Evolutionary conservation across 2,113 vertebrate genomes (phyloP), one percentile per base, ranked within the genome.

Genomic region (Mesembrinibis cayennensis): DNA sequence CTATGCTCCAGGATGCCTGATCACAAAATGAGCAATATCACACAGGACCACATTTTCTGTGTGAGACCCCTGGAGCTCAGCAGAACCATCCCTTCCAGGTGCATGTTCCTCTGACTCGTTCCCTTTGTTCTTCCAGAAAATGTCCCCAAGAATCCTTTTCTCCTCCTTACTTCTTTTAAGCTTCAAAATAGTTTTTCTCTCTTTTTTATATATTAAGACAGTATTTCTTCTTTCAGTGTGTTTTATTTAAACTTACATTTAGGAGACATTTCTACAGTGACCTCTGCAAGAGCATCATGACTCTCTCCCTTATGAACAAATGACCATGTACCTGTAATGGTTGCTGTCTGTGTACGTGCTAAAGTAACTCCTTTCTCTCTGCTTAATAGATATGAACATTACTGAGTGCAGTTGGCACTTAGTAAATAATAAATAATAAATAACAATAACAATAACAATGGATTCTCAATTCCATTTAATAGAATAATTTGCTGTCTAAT

Each of bases 371-470:
- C 3, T 34, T 65, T 81, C 67, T 25, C 25, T 55, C 30, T 2
- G 7, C 61, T 80, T 73, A 87, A 67, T 16, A 93, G 12, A 40
- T 42, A 55, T 3, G 11, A 93, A 29, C 11, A 49, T 83, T 62
- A 52, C 32, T 40, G 79, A 40, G 32, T 58, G 66, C 38, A 34
- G 17, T 34, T 72, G n/a, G 30, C 67, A 82, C 16, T 84, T 38
- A 61, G 56, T 56, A 95, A 93, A 93, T 70, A 94, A 88, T 56
- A 95, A 93, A 93, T 70, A 94, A 88, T 69, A 92, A 93, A 86
- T 86, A 94, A 76, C 21, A 92, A 26, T 38, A 27, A 55, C 9
- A 81, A 72, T 26, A 90, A 87, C 53, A 80, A 65, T 87, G 65
- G n/a, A n/a, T n/a, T n/a, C n/a, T n/a, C 69, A 78, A 93, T 93